Evolutionary conservation across 2,113 vertebrate species (phyloP).

Genomic region (Lophotis ruficrista): DNA sequence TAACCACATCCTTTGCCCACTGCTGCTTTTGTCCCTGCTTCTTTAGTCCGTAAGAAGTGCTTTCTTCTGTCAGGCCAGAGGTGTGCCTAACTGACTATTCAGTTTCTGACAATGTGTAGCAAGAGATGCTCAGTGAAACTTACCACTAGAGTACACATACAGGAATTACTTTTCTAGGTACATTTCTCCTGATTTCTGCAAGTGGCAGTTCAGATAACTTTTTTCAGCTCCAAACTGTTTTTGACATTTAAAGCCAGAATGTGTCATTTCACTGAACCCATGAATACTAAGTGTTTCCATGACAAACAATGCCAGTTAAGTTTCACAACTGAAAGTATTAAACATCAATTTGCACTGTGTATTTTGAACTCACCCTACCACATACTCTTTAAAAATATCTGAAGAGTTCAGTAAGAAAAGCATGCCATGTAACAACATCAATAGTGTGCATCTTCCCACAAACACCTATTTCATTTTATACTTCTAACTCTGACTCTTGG

Average conservation of each 20-base stretch:
- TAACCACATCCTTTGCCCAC: not conserved
- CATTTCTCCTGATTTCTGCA: not conserved
- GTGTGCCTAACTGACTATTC: not conserved
- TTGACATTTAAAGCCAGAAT: not conserved
- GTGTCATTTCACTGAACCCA: not conserved
- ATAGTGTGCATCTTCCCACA: not conserved
- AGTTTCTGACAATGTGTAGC: not conserved
- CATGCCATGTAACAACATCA: not conserved
- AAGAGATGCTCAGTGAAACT: not conserved
- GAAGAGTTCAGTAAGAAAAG: not conserved
- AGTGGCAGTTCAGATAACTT: not conserved
- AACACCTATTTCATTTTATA: not conserved
- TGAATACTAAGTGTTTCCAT: not conserved
- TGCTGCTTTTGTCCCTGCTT: not conserved
- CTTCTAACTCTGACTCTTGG: not conserved
- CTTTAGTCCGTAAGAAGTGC: not conserved
- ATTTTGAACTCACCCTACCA: not conserved
- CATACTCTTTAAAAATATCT: not conserved
- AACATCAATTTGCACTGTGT: not conserved
- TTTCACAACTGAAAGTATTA: not conserved
- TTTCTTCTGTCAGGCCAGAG: not conserved
- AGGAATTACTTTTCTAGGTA: not conserved
- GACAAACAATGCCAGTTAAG: not conserved
- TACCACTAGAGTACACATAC: not conserved
- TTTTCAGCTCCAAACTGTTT: not conserved